Percentiles rank a stretch among this genome's conserved stretches.
These are phyloP conservation scores for Onychorhynchus coronatus DNA, from an alignment of 2,113 vertebrate species.

Conservation along the genomic window DNA sequence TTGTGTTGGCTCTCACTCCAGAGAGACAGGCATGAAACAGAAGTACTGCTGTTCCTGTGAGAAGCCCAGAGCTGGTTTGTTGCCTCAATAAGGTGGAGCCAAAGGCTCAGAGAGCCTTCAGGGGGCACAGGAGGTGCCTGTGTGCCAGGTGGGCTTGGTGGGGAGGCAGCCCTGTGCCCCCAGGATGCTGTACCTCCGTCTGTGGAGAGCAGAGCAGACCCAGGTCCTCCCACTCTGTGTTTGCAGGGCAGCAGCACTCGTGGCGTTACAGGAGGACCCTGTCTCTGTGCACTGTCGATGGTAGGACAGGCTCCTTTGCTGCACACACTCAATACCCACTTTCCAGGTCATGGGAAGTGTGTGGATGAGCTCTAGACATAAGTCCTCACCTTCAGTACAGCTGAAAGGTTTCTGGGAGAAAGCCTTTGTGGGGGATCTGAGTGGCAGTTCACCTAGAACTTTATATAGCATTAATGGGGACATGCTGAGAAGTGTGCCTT, in stretches of 20 bases:
- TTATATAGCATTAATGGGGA: not conserved
- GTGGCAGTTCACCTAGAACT: not conserved
- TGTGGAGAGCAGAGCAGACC: not conserved
- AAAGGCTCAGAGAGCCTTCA: not conserved
- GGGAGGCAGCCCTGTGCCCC: not conserved
- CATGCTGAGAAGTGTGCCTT: not conserved
- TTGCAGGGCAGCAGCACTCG: fast-evolving
- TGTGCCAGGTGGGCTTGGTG: fast-evolving
- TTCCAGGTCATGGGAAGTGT: not conserved
- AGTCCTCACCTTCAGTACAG: not conserved
- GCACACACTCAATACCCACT: fast-evolving
- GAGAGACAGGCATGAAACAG: not conserved
- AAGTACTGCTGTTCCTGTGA: not conserved
- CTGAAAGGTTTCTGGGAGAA: not conserved
- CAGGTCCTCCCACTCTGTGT: not conserved
- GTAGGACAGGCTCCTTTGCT: not conserved
- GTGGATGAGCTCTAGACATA: not conserved
- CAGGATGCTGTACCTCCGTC: not conserved
- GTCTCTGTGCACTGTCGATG: not conserved
- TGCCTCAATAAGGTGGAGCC: not conserved
- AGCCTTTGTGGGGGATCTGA: not conserved
- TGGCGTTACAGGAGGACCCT: not conserved
- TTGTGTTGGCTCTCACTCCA: not conserved
- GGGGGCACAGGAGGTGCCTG: not conserved
- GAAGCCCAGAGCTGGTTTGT: not conserved